Conservation (phyloP, 2,113 vertebrate species). For the Callospermophilus lateralis region DNA sequence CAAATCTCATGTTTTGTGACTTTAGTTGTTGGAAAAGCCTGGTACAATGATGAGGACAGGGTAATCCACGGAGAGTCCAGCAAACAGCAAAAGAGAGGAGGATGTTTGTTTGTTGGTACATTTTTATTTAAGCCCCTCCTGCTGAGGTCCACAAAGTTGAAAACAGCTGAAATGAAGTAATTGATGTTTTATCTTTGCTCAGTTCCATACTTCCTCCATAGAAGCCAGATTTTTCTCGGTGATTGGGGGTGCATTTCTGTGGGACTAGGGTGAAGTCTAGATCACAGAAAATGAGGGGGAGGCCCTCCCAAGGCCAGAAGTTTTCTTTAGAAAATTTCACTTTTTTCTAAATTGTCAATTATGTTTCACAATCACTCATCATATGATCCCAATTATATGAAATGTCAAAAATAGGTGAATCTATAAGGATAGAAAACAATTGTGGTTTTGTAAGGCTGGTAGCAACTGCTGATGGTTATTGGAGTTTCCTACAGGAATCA, state of each 20-base stretch:
- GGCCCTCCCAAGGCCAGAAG: neutral
- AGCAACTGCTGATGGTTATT: neutral
- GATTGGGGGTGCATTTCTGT: neutral
- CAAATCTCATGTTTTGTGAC: neutral
- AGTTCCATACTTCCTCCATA: neutral
- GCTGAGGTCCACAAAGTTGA: neutral
- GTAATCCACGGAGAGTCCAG: neutral
- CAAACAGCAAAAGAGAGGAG: neutral
- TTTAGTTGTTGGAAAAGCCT: neutral
- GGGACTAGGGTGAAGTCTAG: neutral
- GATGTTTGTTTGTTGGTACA: neutral
- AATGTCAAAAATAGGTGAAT: neutral
- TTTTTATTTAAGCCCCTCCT: neutral
- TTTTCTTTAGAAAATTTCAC: neutral
- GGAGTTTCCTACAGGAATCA: neutral
- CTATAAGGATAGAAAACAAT: neutral
- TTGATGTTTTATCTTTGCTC: neutral
- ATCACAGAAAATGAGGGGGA: neutral
- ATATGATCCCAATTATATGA: too few relatives aligned
- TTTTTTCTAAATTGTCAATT: neutral
- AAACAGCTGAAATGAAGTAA: neutral
- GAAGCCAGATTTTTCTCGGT: neutral
- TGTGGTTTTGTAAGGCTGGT: neutral
- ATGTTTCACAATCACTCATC: neutral
- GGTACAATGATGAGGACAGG: neutral